Percentiles rank a stretch among this genome's conserved stretches.
These are phyloP conservation scores for Conus betulinus DNA, from an alignment of 1,140 invertebrate species.

Conservation along the genomic window DNA sequence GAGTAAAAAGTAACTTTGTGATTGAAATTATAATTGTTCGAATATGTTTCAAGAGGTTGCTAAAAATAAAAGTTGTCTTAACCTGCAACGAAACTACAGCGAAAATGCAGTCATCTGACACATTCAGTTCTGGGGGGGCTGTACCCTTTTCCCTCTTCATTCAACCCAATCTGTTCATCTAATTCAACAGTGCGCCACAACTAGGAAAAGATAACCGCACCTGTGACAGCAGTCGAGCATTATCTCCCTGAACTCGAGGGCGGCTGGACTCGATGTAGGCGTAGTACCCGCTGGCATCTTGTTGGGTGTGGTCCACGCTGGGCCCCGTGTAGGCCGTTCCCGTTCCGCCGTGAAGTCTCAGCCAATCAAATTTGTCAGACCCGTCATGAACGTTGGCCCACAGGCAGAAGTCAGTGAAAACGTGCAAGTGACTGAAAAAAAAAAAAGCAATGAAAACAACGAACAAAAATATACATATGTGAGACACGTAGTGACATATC, in stretches of 20 bases:
- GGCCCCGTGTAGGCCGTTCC: constrained; percentile 62
- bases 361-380: constrained; percentile 70
- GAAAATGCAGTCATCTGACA: too few relatives aligned
- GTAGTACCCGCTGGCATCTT: constrained; percentile 34
- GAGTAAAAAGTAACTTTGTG: too few relatives aligned
- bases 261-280: constrained; percentile 68
- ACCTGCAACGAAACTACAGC: too few relatives aligned
- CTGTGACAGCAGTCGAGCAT: constrained; percentile 49
- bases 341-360: constrained; percentile 54
- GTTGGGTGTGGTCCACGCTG: constrained; percentile 62
- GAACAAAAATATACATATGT: too few relatives aligned
- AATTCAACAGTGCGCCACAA: too few relatives aligned
- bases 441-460: neutral
- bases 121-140: too few relatives aligned
- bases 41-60: too few relatives aligned
- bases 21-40: too few relatives aligned
- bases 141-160: too few relatives aligned
- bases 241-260: constrained; percentile 81
- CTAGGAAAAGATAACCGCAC: neutral
- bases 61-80: too few relatives aligned
- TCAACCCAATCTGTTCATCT: too few relatives aligned
- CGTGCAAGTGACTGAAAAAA: constrained; percentile 58
- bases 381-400: constrained; percentile 62
- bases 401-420: constrained; percentile 68
- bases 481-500: too few relatives aligned